These are phyloP conservation scores for Nasonia giraulti DNA, from an alignment of 1,140 invertebrate species.

Conservation along the genomic window DNA sequence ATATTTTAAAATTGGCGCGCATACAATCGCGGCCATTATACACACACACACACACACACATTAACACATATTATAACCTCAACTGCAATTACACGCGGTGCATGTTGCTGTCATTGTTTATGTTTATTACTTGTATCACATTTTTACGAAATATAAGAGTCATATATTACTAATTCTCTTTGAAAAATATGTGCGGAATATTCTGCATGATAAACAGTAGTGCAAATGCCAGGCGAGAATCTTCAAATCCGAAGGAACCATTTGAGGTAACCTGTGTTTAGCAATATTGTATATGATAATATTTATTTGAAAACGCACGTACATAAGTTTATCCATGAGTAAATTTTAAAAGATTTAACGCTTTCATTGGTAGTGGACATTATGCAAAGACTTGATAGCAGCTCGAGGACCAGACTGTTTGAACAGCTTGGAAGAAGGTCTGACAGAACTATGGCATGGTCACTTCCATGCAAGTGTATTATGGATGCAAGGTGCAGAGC, in stretches of 20 bases:
- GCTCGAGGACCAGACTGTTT: constrained; percentile 74
- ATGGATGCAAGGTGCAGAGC: constrained; percentile 80
- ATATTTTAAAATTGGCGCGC: too few relatives aligned
- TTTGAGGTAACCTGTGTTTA: constrained; percentile 40
- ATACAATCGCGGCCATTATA: too few relatives aligned
- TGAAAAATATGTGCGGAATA: constrained; percentile 70
- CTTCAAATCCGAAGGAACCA: background rate
- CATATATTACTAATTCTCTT: too few relatives aligned
- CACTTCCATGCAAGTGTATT: constrained; percentile 79
- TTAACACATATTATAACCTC: too few relatives aligned
- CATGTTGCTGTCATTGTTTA: too few relatives aligned
- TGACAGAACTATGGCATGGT: constrained; percentile 77
- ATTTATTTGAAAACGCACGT: background rate
- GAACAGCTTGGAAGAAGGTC: constrained; percentile 55
- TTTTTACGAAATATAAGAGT: too few relatives aligned
- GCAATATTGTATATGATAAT: background rate
- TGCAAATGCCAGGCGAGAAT: constrained; percentile 24
- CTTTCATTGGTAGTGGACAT: constrained; percentile 62
- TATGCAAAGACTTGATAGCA: constrained; percentile 66
- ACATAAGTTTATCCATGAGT: constrained; percentile 49
- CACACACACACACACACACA: too few relatives aligned
- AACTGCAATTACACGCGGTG: too few relatives aligned
- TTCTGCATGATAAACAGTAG: constrained; percentile 61
- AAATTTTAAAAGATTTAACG: constrained; percentile 19
- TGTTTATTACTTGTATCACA: too few relatives aligned